phyloP scores from a whole-genome alignment of 2,888 invertebrate species.

The Epirrhoe alternata region DNA sequence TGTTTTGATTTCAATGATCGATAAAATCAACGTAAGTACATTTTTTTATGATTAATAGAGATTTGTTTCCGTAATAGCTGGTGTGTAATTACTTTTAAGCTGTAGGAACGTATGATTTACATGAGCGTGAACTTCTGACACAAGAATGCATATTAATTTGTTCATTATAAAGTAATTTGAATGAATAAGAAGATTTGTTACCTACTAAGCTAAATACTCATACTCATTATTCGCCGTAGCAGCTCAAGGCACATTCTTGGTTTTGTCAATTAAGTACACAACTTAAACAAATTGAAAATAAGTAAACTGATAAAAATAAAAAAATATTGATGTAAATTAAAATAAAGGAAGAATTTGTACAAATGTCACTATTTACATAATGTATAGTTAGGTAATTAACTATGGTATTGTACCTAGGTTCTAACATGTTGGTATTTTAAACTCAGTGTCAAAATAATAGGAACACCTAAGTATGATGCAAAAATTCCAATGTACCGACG shows the following conservation, averaged over 20 bases:
- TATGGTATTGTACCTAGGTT: no score
- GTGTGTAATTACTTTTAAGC: conserved; percentile 6
- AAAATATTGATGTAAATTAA: neutral
- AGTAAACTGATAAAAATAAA: no score
- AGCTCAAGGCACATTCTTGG: no score
- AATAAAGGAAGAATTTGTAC: neutral
- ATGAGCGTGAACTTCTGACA: conserved; percentile 13
- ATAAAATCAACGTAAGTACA: conserved; percentile 14
- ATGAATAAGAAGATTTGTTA: neutral
- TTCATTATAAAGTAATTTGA: conserved; percentile 5
- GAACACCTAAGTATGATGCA: neutral
- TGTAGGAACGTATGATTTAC: conserved; percentile 1
- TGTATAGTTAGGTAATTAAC: no score
- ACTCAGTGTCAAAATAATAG: neutral
- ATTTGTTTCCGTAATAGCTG: conserved; percentile 15
- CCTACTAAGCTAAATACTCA: neutral
- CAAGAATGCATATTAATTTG: conserved; percentile 7
- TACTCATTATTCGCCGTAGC: no score
- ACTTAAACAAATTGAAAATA: no score
- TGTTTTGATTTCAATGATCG: conserved; percentile 30
- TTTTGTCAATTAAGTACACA: no score
- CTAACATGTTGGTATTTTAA: no score
- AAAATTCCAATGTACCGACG: neutral
- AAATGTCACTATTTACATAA: neutral
- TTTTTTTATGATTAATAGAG: conserved; percentile 16